Percentiles rank a stretch among this genome's conserved stretches.
Conservation (phyloP, 1,140 invertebrate genomes). For the Pseudomyrmex pallidus region DNA sequence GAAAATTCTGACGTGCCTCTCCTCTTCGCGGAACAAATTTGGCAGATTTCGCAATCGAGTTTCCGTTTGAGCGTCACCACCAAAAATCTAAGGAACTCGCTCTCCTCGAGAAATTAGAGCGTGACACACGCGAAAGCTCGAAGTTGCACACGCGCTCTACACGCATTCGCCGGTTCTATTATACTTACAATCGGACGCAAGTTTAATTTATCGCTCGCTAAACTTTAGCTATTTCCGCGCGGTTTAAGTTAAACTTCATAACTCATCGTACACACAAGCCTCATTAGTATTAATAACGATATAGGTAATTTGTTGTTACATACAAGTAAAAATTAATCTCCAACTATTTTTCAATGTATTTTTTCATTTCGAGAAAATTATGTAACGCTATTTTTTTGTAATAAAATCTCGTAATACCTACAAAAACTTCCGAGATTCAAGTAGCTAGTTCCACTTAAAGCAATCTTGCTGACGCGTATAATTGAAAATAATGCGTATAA, state of each 20-base stretch:
- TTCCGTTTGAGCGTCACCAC: conserved; percentile 48
- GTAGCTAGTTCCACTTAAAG: neutral
- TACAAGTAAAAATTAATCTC: too few species aligned
- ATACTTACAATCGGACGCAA: neutral
- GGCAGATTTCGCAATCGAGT: conserved; percentile 54
- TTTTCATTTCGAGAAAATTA: too few species aligned
- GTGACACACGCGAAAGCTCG: neutral
- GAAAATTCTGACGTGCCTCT: conserved; percentile 16
- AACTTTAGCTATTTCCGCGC: conserved; percentile 10
- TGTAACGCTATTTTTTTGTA: too few species aligned
- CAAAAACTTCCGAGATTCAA: neutral
- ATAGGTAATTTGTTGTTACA: too few species aligned
- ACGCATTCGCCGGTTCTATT: neutral
- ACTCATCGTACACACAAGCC: neutral
- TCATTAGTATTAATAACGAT: too few species aligned
- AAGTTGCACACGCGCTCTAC: neutral
- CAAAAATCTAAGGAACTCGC: conserved; percentile 34
- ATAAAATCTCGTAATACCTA: too few species aligned
- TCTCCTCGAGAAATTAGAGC: conserved; percentile 62
- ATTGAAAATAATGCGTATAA: neutral
- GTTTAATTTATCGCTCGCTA: neutral
- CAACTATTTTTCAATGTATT: too few species aligned
- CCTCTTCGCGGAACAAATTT: conserved; percentile 65
- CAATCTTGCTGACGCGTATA: neutral
- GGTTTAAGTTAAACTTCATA: neutral